Evolutionary conservation across 2,797 vertebrate species (phyloP).

Genomic region (Coranthus polyacanthus): DNA sequence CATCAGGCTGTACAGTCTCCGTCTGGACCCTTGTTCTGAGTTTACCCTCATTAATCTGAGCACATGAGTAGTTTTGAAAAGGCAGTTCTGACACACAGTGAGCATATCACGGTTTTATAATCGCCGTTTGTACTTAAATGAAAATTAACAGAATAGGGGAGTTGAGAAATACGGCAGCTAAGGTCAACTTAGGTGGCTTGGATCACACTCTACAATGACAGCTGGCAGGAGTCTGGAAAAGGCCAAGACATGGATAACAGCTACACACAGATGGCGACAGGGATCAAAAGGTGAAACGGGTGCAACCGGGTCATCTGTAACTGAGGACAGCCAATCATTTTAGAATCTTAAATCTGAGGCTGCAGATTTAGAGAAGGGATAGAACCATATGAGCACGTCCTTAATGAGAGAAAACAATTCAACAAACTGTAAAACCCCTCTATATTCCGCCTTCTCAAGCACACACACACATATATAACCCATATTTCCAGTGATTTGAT

Average conservation of each 20-base stretch:
- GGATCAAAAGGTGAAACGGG: constrained; percentile 66
- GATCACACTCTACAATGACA: constrained; percentile 39
- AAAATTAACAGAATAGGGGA: background rate
- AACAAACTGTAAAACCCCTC: too few species aligned
- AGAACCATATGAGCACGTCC: background rate
- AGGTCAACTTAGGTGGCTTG: constrained; percentile 23
- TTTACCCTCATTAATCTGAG: constrained; percentile 36
- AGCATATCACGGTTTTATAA: background rate
- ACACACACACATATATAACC: background rate
- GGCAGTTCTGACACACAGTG: background rate
- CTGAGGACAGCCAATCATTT: background rate
- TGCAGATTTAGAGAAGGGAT: background rate
- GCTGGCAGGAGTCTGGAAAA: constrained; percentile 47
- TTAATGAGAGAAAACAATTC: too few species aligned
- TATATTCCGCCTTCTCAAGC: background rate
- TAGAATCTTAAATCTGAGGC: background rate
- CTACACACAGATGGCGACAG: constrained; percentile 74
- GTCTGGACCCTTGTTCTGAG: constrained; percentile 18
- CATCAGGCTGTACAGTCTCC: constrained; percentile 36
- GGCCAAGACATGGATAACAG: constrained; percentile 42
- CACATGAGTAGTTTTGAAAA: background rate
- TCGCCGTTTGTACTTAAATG: background rate
- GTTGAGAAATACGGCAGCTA: background rate
- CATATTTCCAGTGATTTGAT: background rate
- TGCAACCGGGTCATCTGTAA: constrained; percentile 34